phyloP scores from a whole-genome alignment of 2,113 vertebrate species.

The Colius striatus region DNA sequence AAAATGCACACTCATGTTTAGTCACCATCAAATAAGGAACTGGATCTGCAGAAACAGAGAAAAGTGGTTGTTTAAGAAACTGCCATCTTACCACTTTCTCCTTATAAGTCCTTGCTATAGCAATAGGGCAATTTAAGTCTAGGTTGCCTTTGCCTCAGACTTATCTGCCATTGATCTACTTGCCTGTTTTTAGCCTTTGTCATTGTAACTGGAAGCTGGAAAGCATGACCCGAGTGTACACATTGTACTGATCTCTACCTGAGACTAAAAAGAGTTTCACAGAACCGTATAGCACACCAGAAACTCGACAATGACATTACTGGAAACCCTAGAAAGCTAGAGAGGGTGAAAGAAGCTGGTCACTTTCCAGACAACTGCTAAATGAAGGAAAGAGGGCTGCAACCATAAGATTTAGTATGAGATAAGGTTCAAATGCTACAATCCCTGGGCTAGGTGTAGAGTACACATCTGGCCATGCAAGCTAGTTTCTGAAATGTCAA shows the following conservation, averaged over 20 bases:
- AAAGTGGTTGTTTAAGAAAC: background rate
- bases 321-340: background rate
- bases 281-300: background rate
- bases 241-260: background rate
- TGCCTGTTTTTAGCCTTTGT: accelerated
- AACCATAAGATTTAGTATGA: background rate
- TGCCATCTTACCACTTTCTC: background rate
- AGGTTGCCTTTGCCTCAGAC: background rate
- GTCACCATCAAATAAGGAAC: background rate
- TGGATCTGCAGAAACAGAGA: background rate
- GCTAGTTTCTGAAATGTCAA: background rate
- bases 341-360: background rate
- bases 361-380: background rate
- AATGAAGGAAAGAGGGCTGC: background rate
- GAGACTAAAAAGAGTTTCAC: background rate
- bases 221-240: background rate
- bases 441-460: background rate
- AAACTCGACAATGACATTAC: background rate
- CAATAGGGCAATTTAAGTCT: background rate
- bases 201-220: background rate
- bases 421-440: background rate
- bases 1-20: background rate
- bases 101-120: background rate
- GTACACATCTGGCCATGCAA: too few species aligned
- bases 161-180: background rate